These are phyloP conservation scores for Rhinolophus ferrumequinum DNA, from an alignment of 2,113 vertebrate species.

Conservation along the genomic window DNA sequence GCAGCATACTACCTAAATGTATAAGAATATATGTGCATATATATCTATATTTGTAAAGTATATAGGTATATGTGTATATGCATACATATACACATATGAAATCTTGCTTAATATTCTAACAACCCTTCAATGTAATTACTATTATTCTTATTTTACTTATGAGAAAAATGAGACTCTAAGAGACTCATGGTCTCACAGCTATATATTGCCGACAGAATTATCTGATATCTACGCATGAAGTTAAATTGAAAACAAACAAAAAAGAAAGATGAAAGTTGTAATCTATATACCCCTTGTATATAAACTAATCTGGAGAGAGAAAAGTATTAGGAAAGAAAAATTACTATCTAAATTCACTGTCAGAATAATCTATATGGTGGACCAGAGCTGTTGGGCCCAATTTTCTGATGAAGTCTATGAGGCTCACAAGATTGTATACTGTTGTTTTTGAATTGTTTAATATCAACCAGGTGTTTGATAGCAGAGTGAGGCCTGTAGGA, in stretches of 20 bases:
- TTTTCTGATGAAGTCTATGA: background rate
- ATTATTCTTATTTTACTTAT: conserved; percentile 16
- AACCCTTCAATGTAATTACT: background rate
- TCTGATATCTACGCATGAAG: background rate
- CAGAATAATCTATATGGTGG: background rate
- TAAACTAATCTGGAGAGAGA: background rate
- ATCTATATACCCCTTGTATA: background rate
- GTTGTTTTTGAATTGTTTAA: background rate
- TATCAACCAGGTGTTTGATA: background rate
- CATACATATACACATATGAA: background rate
- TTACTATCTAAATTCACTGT: background rate
- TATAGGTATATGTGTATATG: background rate
- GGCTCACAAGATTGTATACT: background rate
- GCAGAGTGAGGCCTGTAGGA: background rate
- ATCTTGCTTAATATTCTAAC: conserved; percentile 22
- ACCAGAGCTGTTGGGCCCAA: background rate
- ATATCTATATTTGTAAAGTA: background rate
- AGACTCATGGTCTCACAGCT: background rate
- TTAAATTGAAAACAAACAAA: conserved; percentile 16
- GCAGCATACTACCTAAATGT: background rate
- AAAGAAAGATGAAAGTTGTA: background rate
- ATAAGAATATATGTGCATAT: background rate
- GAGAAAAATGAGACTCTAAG: background rate
- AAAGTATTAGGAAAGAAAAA: conserved; percentile 16
- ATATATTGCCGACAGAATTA: background rate